Percentiles rank a stretch among this genome's conserved stretches.
phyloP scores from a whole-genome alignment of 1,140 invertebrate genomes.

The Elymnias hypermnestra region DNA sequence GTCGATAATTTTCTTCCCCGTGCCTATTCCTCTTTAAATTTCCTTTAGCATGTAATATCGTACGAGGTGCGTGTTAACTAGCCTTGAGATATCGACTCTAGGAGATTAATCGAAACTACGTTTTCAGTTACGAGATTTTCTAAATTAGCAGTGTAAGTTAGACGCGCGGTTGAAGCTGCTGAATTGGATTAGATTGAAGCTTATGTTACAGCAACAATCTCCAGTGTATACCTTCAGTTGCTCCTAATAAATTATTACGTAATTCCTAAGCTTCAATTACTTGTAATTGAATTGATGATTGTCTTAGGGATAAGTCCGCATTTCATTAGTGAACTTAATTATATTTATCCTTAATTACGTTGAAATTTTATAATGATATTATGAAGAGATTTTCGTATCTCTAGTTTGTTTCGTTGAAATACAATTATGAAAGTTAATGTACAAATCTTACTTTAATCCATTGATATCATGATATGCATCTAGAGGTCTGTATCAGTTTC shows the following conservation, averaged over 20 bases:
- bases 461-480: too few relatives aligned
- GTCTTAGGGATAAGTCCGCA: too few relatives aligned
- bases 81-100: constrained; percentile 30
- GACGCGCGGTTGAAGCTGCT: constrained; percentile 28
- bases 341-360: too few relatives aligned
- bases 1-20: too few relatives aligned
- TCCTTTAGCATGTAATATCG: constrained; percentile 17
- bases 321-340: too few relatives aligned
- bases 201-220: constrained; percentile 32
- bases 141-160: constrained; percentile 35
- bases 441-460: too few relatives aligned
- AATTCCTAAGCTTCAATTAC: constrained; percentile 5
- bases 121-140: constrained; percentile 35
- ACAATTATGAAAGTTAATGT: too few relatives aligned
- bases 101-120: constrained; percentile 33
- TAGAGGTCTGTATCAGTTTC: too few relatives aligned
- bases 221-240: constrained; percentile 8
- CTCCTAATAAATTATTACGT: constrained; percentile 20
- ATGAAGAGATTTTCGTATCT: too few relatives aligned
- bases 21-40: too few relatives aligned
- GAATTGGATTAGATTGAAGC: constrained; percentile 31
- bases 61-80: constrained; percentile 29
- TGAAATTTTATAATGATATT: too few relatives aligned
- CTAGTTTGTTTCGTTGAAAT: too few relatives aligned
- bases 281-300: neutral